Base-by-base conservation (phyloP, 2,113 vertebrate genomes). In the Oncorhynchus keta region DNA sequence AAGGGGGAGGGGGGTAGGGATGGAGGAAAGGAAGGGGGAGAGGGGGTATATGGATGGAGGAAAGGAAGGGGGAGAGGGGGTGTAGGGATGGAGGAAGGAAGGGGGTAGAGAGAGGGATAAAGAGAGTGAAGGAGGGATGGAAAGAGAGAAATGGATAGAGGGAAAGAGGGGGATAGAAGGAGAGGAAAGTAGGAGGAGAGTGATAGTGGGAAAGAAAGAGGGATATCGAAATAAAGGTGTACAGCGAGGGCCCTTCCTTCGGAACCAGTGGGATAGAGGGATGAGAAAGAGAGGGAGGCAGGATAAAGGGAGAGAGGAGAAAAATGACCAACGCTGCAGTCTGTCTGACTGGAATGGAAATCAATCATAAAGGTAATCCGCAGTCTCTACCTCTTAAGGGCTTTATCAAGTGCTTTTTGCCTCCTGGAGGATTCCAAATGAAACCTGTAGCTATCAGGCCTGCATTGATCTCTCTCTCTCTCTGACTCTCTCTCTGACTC, bases 281-380 rank as follows among this genome's bases (percentile, higher is more conserved):
- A 49, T 3, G 70, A 12, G 49, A 32, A 28, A 61, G 71, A 26
- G 32, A 32, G 24, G 16, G 14, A 32, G 70, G 14, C 24, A 26
- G 39, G 8, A 45, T 45, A 51, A 45, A 57, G 49, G 70, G 80
- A 75, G 70, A 16, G 91, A 86, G 85, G 90, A 93, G 94, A 95
- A 94, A 95, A 94, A 95, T 94, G 94, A 94, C 93, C 94, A 95
- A 30, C 89, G 83, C 91, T 94, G 94, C 94, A 95, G 93, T 94
- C 94, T 93, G 93, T 93, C 94, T 94, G 94, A 94, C 94, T 91
- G 91, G 92, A 95, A 94, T 92, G 93, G 93, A 95, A 95, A 96
- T 96, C 94, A 95, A 95, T 96, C 95, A 94, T 90, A 91, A 93
- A 93, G 93, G 92, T 93, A 94, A 91, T 94, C 93, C 92, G 93